Base-by-base conservation (phyloP, 2,113 vertebrate genomes). In the Myrmophylax atrothorax region DNA sequence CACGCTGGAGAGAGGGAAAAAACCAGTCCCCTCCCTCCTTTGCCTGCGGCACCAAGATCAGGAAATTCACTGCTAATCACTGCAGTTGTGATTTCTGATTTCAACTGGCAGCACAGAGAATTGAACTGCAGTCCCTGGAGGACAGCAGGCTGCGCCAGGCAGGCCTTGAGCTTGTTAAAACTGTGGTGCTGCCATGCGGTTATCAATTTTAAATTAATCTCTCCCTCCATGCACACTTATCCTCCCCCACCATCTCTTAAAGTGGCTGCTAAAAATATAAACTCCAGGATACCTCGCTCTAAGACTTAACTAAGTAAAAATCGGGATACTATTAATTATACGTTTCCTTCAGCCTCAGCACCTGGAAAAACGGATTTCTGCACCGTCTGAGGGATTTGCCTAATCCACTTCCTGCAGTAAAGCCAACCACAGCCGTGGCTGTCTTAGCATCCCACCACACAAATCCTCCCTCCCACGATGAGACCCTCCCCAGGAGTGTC, bases 31-130 rank as follows among this genome's bases (percentile, higher is more conserved):
- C 95, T 93, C 94, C 94, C 96, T 90, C 74, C 91, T 94, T 96
- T 74, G 97, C 98, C 97, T 84, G 77, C 85, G 89, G 98, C 96
- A 78, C 26, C 31, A 80, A 98, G 98, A 98, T 97, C 96, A 94
- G 98, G 98, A 98, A 97, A 98, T 96, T 98, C 98, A 98, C 94
- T 97, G 97, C 98, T 98, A 98, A 98, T 98, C 98, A 98, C 97
- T 96, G 96, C 50, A 88, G 97, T 98, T 98, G 98, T 98, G 98
- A 98, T 98, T 98, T 96, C 97, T 98, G 98, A 98, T 98, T 98
- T 98, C 98, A 97, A 92, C 96, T 98, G 98, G 98, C 98, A 98
- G 98, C 98, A 98, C 20, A 70, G 98, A 97, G 97, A 98, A 98
- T 97, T 98, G 97, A 97, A 98, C 98, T 87, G 35, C 40, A 37